Evolutionary conservation across 2,113 vertebrate genomes (phyloP), one percentile per base, ranked within the genome.

Genomic region (Aptenodytes forsteri): DNA sequence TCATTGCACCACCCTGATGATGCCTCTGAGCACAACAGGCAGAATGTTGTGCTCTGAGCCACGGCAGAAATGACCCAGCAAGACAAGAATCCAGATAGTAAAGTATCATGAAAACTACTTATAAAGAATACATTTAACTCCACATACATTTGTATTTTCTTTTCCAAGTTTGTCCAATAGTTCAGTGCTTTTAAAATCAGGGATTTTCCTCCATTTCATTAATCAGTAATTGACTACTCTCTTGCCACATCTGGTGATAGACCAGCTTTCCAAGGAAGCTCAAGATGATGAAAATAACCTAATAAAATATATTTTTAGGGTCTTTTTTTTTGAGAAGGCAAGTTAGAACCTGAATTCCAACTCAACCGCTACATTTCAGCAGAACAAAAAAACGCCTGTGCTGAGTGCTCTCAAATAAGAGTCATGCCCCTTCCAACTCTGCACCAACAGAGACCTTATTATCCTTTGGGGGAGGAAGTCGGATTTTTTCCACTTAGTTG

Each of bases 351-450:
- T 88, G 91, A 94, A 96, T 96, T 97, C 95, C 96, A 95, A 77
- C 82, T 46, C 87, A 93, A 95, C 93, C 97, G 66, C 96, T 70
- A 46, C 4, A 6, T 89, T 97, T 73, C 79, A 91, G 91, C 58
- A 88, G 84, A 96, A 97, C 96, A 97, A 97, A 96, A 96, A 88
- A 93, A 78, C 32, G 82, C 95, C 93, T 97, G 94, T 96, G 87
- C 89, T 70, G 61, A 91, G 71, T 8, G 38, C 76, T 95, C 90
- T 90, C 93, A 94, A 96, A 47, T 85, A 77, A 72, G 93, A 96
- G 91, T 67, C 90, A 50, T 86, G 85, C 44, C 82, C 91, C 55
- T 93, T 97, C 96, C 95, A 90, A 40, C 66, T 83, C 82, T 0
- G 3, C 66, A 83, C 78, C 93, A 97, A 97, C 91, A 96, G 87